Percentiles rank a stretch among this genome's conserved stretches.
phyloP scores from a whole-genome alignment of 1,140 invertebrate genomes.

The Orchesella cincta region DNA sequence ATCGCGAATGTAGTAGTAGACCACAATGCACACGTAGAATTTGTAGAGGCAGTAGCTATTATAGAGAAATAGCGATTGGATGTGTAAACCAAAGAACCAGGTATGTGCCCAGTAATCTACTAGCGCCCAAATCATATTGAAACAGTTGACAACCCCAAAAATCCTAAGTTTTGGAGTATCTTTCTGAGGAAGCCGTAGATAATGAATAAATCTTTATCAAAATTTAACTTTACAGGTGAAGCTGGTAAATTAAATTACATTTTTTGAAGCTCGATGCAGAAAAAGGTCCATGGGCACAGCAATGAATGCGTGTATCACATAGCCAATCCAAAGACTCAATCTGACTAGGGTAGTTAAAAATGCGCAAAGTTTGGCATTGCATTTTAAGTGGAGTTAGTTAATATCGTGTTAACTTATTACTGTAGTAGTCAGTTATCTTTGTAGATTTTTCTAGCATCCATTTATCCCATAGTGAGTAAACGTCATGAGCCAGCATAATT shows the following conservation, averaged over 20 bases:
- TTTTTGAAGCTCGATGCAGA: background rate
- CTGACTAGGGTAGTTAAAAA: too few species aligned
- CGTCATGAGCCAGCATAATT: background rate
- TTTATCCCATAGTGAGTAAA: background rate
- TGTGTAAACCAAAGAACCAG: slow-evolving; percentile 2
- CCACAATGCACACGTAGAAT: slow-evolving; percentile 23
- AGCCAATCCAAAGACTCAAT: background rate
- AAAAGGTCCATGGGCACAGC: background rate
- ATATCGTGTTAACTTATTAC: too few species aligned
- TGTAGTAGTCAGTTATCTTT: background rate
- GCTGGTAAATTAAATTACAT: background rate
- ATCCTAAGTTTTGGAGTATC: background rate
- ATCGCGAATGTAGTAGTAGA: slow-evolving; percentile 14
- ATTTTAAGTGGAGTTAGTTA: too few species aligned
- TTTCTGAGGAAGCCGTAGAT: too few species aligned
- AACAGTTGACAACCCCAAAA: background rate
- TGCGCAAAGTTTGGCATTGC: too few species aligned
- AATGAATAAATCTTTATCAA: background rate
- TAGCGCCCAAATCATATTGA: background rate
- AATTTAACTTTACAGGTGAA: background rate
- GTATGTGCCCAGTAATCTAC: slow-evolving; percentile 29
- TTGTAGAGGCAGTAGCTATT: slow-evolving; percentile 29
- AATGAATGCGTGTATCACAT: background rate
- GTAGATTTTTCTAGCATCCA: background rate
- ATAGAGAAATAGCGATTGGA: slow-evolving; percentile 12